Percentiles rank a stretch among this genome's conserved stretches.
Conservation (phyloP, 35 echinoderm and acorn worm species). For the Heliocidaris tuberculata region DNA sequence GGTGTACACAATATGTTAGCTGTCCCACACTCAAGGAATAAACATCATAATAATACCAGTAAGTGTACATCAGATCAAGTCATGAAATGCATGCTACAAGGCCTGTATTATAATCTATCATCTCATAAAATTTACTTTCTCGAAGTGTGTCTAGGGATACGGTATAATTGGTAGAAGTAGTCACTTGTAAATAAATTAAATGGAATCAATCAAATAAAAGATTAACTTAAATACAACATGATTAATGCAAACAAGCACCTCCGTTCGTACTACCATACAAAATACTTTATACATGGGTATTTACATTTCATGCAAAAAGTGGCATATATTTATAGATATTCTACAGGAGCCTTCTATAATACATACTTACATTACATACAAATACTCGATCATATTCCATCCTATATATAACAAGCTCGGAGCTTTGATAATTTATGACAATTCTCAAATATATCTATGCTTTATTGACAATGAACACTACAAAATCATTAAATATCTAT, state of each 20-base stretch:
- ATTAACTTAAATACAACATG: not conserved
- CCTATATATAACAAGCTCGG: not conserved
- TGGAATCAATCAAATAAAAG: not conserved
- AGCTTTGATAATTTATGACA: not conserved
- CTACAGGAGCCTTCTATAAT: not conserved
- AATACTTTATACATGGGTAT: conserved; percentile 7
- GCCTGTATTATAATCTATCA: not conserved
- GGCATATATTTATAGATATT: not conserved
- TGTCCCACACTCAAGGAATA: too few species aligned
- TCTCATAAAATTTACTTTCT: not conserved
- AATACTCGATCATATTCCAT: not conserved
- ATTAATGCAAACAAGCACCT: not conserved
- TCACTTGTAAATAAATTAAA: conserved; percentile 14
- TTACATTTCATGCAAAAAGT: conserved; percentile 2
- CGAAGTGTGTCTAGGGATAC: not conserved
- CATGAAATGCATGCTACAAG: not conserved
- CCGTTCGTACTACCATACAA: not conserved
- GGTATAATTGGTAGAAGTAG: not conserved
- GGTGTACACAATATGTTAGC: too few species aligned
- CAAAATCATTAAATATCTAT: not conserved
- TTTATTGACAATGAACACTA: not conserved
- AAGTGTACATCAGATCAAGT: not conserved
- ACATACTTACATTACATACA: conserved; percentile 11
- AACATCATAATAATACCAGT: not conserved
- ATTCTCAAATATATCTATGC: conserved; percentile 6